A percentile compares a stretch with the other conserved stretches of the same genome.
phyloP scores from a whole-genome alignment of 1,140 invertebrate genomes.

The Arion vulgaris region DNA sequence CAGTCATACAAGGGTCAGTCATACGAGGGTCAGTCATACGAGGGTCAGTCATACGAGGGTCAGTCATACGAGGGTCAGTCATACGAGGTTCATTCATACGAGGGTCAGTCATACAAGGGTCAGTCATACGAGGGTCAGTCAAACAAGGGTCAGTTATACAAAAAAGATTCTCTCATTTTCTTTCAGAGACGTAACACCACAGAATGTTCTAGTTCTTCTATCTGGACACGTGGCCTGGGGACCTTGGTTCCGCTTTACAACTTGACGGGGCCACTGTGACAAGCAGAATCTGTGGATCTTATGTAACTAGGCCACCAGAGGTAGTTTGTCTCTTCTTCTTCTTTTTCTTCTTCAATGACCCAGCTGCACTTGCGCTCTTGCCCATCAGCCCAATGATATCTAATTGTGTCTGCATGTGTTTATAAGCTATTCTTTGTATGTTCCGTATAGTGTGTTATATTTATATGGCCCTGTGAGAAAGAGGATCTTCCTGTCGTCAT shows the following conservation, averaged over 20 bases:
- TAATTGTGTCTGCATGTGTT: neutral
- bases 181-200: constrained; percentile 19
- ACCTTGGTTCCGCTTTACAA: constrained; percentile 8
- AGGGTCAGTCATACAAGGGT: too few relatives aligned
- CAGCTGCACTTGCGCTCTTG: too few relatives aligned
- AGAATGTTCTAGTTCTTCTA: constrained; percentile 17
- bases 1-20: too few relatives aligned
- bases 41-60: too few relatives aligned
- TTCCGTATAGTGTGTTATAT: neutral
- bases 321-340: neutral
- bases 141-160: too few relatives aligned
- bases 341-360: too few relatives aligned
- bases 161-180: too few relatives aligned
- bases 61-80: too few relatives aligned
- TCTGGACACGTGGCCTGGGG: constrained; percentile 27
- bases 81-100: too few relatives aligned
- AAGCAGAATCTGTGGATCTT: neutral
- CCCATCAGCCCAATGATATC: neutral
- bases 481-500: too few relatives aligned
- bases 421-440: neutral
- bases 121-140: too few relatives aligned
- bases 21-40: too few relatives aligned
- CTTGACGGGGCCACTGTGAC: neutral
- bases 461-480: neutral
- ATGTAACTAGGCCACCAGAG: constrained; percentile 26